Percentiles rank a stretch among this genome's conserved stretches.
Conservation (phyloP, 2,113 vertebrate genomes). For the Pelvicachromis taeniatus region DNA sequence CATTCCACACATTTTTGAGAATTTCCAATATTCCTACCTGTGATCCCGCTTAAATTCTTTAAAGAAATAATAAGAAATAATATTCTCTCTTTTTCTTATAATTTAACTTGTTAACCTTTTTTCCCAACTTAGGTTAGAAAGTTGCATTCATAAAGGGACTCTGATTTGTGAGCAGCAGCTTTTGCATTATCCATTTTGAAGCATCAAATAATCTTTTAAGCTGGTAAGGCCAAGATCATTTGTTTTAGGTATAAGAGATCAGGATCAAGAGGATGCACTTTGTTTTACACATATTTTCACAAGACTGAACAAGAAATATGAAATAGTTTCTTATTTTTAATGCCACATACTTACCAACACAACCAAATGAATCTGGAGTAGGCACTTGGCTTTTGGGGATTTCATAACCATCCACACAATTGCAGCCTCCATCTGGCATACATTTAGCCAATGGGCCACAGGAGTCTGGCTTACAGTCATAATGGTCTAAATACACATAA, state of each 20-base stretch:
- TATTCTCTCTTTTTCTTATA: not conserved
- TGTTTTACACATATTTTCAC: not conserved
- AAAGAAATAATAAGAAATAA: not conserved
- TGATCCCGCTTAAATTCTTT: not conserved
- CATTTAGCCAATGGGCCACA: not conserved
- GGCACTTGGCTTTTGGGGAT: accelerated
- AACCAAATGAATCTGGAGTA: not conserved
- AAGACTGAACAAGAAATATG: not conserved
- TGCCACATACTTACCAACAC: not conserved
- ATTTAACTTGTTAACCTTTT: not conserved
- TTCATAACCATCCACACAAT: not conserved
- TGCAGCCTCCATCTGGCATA: not conserved
- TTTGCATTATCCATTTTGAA: not conserved
- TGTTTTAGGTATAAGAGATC: not conserved
- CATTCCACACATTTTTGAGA: not conserved
- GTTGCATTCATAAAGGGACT: not conserved
- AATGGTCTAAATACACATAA: not conserved
- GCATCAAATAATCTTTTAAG: not conserved
- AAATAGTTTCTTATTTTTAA: not conserved
- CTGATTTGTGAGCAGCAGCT: not conserved
- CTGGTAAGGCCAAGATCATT: not conserved
- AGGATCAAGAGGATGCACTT: not conserved
- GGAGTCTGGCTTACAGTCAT: not conserved
- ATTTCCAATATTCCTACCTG: not conserved
- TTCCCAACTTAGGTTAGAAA: not conserved